Percentiles rank a stretch among this genome's conserved stretches.
Conservation (phyloP, 2,797 vertebrate genomes). For the Tamandua tetradactyla region DNA sequence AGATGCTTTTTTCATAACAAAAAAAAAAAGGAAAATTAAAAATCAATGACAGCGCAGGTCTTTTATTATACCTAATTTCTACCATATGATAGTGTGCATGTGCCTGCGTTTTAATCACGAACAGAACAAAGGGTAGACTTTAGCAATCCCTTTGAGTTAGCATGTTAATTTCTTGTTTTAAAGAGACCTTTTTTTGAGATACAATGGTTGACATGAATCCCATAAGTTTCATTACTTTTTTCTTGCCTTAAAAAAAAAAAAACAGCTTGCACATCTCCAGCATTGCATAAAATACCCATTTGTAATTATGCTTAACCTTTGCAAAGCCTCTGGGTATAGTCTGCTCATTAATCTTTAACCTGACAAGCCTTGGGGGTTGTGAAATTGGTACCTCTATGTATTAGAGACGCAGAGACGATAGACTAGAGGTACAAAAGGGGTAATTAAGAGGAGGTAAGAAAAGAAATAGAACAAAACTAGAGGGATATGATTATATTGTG, state of each 20-base stretch:
- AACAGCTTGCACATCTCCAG: slow-evolving; percentile 83
- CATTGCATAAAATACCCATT: slow-evolving; percentile 86
- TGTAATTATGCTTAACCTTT: slow-evolving; percentile 90
- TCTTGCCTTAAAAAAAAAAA: slow-evolving; percentile 63
- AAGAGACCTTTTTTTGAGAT: slow-evolving; percentile 49
- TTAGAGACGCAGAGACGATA: slow-evolving; percentile 80
- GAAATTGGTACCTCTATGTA: slow-evolving; percentile 82
- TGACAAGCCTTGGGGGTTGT: slow-evolving; percentile 84
- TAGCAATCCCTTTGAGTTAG: slow-evolving; percentile 66
- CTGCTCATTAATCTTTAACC: slow-evolving; percentile 89
- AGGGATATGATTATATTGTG: slow-evolving; percentile 80
- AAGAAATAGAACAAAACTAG: slow-evolving; percentile 83
- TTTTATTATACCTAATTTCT: slow-evolving; percentile 69
- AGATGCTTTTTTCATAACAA: neutral
- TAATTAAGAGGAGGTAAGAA: slow-evolving; percentile 83
- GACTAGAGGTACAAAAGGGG: slow-evolving; percentile 82
- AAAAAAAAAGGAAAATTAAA: slow-evolving; percentile 66
- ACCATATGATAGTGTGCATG: slow-evolving; percentile 58
- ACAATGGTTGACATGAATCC: slow-evolving; percentile 82
- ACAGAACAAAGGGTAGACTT: slow-evolving; percentile 78
- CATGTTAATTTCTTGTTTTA: slow-evolving; percentile 79
- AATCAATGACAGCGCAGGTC: slow-evolving; percentile 50
- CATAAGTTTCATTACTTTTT: slow-evolving; percentile 80
- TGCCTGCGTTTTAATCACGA: slow-evolving; percentile 46
- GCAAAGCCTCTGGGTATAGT: slow-evolving; percentile 86